A percentile compares a stretch with the other conserved stretches of the same genome.
Evolutionary conservation across 2,888 invertebrate species (phyloP).

Genomic region (Argyra leucocephala): DNA sequence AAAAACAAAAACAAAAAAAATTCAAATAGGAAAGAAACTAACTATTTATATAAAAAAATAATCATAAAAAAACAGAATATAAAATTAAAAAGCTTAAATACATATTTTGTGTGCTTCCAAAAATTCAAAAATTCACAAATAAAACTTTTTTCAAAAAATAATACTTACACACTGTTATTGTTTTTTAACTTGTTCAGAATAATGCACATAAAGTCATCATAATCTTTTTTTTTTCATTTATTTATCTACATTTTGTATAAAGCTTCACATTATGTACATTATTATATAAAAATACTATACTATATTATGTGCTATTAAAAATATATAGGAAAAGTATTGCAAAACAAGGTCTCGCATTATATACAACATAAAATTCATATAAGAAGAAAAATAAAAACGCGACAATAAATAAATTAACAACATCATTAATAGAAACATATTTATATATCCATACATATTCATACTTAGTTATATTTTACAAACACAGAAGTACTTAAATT

Average conservation of each 20-base stretch:
- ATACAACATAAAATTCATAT: background rate
- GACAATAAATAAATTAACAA: too few species aligned
- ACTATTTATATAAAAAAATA: background rate
- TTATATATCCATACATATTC: background rate
- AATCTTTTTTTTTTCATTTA: background rate
- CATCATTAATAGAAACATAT: background rate
- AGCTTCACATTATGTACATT: background rate
- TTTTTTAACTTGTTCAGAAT: background rate
- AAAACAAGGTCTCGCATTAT: slow-evolving; percentile 3
- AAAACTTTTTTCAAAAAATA: too few species aligned
- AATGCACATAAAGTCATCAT: background rate
- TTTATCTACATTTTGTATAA: background rate
- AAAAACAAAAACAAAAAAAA: background rate
- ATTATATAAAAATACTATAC: too few species aligned
- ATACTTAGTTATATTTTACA: background rate
- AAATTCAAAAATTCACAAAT: too few species aligned
- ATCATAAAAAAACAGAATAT: background rate
- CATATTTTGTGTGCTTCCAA: background rate
- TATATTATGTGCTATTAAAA: too few species aligned
- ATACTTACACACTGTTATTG: too few species aligned
- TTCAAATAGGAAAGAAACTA: background rate
- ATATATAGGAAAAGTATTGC: slow-evolving; percentile 1
- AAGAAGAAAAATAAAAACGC: too few species aligned
- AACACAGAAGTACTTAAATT: background rate
- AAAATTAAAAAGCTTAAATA: background rate